phyloP scores from a whole-genome alignment of 1,140 invertebrate genomes.

The Drosophila repletoides region DNA sequence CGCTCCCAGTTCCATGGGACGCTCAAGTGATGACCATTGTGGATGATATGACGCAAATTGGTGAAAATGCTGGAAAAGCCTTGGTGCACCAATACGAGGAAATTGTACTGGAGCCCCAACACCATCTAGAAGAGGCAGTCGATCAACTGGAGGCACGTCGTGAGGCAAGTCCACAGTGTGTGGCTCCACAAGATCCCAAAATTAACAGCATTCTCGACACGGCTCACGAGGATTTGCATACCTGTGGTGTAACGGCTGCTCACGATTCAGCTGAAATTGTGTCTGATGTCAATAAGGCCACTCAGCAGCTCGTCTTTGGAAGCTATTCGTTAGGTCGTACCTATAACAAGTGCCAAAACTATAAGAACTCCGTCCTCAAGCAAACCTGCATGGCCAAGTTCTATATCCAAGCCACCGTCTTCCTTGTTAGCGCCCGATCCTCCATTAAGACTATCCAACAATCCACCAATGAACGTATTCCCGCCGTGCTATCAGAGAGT shows the following conservation, averaged over 20 bases:
- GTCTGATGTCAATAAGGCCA: constrained; percentile 55
- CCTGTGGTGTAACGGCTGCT: constrained; percentile 38
- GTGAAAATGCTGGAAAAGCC: constrained; percentile 44
- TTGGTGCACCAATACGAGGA: constrained; percentile 61
- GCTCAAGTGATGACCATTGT: constrained; percentile 41
- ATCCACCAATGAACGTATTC: constrained; percentile 55
- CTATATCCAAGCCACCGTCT: constrained; percentile 47
- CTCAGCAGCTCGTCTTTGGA: constrained; percentile 67
- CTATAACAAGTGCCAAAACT: constrained; percentile 57
- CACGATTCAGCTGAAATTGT: constrained; percentile 56
- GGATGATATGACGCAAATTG: constrained; percentile 49
- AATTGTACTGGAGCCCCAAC: constrained; percentile 66
- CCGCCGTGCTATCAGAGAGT: constrained; percentile 57
- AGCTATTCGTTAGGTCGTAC: constrained; percentile 41
- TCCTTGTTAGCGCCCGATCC: constrained; percentile 48
- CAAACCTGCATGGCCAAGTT: constrained; percentile 55
- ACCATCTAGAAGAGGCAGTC: constrained; percentile 61
- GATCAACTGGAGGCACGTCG: constrained; percentile 56
- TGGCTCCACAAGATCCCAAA: constrained; percentile 55
- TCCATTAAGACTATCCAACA: constrained; percentile 64
- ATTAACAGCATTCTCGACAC: constrained; percentile 43
- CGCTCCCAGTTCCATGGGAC: constrained; percentile 34
- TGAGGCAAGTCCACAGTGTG: constrained; percentile 50
- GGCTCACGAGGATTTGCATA: constrained; percentile 54
- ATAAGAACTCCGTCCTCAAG: constrained; percentile 46